phyloP scores from a whole-genome alignment of 1,140 invertebrate genomes.

The Diabrotica virgifera region DNA sequence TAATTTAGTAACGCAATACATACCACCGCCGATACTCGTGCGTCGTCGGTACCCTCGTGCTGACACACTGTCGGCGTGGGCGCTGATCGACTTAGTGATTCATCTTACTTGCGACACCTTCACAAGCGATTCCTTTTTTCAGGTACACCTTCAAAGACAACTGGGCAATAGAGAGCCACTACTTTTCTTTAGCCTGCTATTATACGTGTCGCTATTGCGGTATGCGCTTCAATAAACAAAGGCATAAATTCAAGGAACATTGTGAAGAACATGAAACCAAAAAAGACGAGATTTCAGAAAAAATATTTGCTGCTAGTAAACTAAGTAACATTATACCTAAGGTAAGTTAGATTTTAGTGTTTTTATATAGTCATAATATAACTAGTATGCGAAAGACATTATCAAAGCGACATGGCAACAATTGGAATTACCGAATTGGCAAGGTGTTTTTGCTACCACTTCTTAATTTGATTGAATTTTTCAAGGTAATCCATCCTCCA shows the following conservation, averaged over 20 bases:
- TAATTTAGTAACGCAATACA: too few relatives aligned
- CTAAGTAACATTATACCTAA: slow-evolving; percentile 37
- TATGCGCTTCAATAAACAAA: slow-evolving; percentile 45
- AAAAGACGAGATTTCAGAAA: slow-evolving; percentile 36
- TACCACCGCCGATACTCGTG: too few relatives aligned
- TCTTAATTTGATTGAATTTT: background rate
- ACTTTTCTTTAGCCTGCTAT: slow-evolving; percentile 41
- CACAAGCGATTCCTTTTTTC: background rate
- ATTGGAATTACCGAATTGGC: too few relatives aligned
- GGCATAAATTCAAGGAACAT: slow-evolving; percentile 41
- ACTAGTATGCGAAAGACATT: too few relatives aligned
- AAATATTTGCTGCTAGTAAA: slow-evolving; percentile 42
- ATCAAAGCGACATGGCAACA: too few relatives aligned
- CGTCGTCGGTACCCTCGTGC: too few relatives aligned
- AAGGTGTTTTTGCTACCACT: background rate
- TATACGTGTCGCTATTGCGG: slow-evolving; percentile 46
- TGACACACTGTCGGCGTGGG: too few relatives aligned
- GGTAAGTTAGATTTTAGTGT: slow-evolving; percentile 5
- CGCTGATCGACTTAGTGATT: too few relatives aligned
- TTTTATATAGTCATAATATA: too few relatives aligned
- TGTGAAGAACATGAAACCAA: slow-evolving; percentile 36
- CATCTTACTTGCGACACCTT: too few relatives aligned
- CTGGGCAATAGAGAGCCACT: slow-evolving; percentile 47
- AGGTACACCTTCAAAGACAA: slow-evolving; percentile 47
- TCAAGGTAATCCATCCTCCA: slow-evolving; percentile 11